These are phyloP conservation scores for Botia kubotai DNA, from an alignment of 2,797 vertebrate species.

Conservation along the genomic window DNA sequence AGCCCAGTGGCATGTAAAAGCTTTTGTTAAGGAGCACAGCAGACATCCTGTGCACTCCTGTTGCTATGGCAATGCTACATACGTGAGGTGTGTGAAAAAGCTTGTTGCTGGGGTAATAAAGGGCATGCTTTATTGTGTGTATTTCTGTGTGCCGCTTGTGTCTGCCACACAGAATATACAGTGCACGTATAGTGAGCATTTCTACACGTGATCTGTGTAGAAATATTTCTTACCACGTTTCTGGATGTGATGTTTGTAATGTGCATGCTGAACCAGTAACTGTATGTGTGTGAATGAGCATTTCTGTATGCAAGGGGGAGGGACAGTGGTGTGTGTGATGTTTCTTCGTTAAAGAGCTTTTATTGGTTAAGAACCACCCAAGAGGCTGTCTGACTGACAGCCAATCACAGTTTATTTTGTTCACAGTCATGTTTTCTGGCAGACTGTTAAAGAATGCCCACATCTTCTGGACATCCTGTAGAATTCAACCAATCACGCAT, in stretches of 20 bases:
- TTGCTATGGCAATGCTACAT: conserved; percentile 59
- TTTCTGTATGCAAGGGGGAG: not conserved
- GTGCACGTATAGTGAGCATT: conserved; percentile 1
- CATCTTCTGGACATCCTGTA: no score
- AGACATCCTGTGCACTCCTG: conserved; percentile 48
- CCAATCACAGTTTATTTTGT: no score
- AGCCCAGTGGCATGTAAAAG: conserved; percentile 23
- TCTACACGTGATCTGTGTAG: not conserved
- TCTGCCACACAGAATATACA: conserved; percentile 1
- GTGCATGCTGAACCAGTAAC: not conserved
- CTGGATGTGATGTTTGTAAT: not conserved
- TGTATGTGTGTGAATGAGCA: not conserved
- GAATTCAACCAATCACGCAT: no score
- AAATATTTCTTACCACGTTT: not conserved
- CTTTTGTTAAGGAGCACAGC: conserved; percentile 45
- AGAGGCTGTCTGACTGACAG: no score
- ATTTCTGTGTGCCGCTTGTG: conserved; percentile 25
- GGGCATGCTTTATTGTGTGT: no score
- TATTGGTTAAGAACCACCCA: no score
- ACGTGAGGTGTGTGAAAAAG: conserved; percentile 51
- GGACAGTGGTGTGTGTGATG: not conserved
- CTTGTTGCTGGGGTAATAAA: conserved; percentile 61
- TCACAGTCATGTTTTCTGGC: no score
- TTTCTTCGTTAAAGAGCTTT: conserved; percentile 26
- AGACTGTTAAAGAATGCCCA: no score